Evolutionary conservation across 1,140 invertebrate species (phyloP).

Genomic region (Pogonomyrmex barbatus): DNA sequence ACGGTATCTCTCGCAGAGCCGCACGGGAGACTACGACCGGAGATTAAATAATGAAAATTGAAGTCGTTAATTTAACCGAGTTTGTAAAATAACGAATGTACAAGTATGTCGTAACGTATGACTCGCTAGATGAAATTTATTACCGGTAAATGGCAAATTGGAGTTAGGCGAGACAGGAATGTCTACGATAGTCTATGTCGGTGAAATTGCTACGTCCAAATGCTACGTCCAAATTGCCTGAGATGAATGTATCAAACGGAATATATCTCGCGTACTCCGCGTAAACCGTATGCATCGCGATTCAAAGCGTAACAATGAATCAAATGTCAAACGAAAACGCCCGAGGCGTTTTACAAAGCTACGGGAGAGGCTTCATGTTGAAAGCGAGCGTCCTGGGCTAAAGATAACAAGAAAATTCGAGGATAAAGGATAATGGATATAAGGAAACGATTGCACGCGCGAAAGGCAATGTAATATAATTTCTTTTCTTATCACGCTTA

Average conservation of each 20-base stretch:
- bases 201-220: conserved; percentile 17
- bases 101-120: not conserved
- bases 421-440: not conserved
- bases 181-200: conserved; percentile 23
- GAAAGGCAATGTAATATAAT: not conserved
- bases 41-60: conserved; percentile 40
- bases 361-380: not conserved
- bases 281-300: conserved; percentile 1
- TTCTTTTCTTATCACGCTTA: not conserved
- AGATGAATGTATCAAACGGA: conserved; percentile 44
- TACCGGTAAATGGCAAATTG: not conserved
- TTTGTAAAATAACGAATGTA: not conserved
- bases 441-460: not conserved
- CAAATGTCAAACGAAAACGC: conserved; percentile 35
- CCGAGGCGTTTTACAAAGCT: not conserved
- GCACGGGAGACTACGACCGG: not conserved
- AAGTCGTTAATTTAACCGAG: conserved; percentile 21
- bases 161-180: not conserved
- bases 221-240: conserved; percentile 27
- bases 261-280: not conserved
- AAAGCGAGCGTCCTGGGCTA: not conserved
- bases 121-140: not conserved
- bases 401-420: not conserved
- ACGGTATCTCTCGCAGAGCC: not conserved
- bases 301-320: conserved; percentile 22